phyloP scores from a whole-genome alignment of 2,888 invertebrate species.

The Dastarcus helophoroides region DNA sequence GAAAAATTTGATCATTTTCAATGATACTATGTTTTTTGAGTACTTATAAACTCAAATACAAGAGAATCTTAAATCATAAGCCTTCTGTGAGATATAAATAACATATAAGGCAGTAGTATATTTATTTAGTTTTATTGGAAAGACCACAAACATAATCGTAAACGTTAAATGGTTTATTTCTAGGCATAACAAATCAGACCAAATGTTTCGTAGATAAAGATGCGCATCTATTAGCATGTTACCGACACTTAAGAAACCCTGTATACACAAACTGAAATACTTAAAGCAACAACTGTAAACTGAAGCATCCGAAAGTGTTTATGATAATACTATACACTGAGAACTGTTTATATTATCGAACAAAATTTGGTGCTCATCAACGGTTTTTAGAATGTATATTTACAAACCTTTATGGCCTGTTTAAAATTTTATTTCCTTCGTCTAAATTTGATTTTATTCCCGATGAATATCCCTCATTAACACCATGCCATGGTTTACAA shows the following conservation, averaged over 20 bases:
- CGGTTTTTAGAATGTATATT: slow-evolving; percentile 29
- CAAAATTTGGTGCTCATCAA: slow-evolving; percentile 36
- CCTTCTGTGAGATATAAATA: no score
- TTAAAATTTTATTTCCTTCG: slow-evolving; percentile 25
- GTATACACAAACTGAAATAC: slow-evolving; percentile 35
- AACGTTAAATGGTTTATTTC: slow-evolving; percentile 19
- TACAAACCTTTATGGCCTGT: slow-evolving; percentile 30
- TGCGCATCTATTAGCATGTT: slow-evolving; percentile 32
- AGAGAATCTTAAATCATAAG: no score
- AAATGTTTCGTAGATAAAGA: slow-evolving; percentile 30
- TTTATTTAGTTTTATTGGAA: slow-evolving; percentile 19
- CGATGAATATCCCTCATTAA: no score
- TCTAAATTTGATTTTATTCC: slow-evolving; percentile 13
- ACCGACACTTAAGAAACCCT: slow-evolving; percentile 32
- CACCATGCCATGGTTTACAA: no score
- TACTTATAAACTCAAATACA: no score
- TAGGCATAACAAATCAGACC: slow-evolving; percentile 20
- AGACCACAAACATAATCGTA: slow-evolving; percentile 15
- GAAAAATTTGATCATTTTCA: slow-evolving; percentile 2
- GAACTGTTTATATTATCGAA: slow-evolving; percentile 27
- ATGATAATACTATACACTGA: slow-evolving; percentile 28
- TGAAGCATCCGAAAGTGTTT: slow-evolving; percentile 31
- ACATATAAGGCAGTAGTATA: no score
- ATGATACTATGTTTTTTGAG: no score
- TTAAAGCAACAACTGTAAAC: slow-evolving; percentile 34